Base-by-base conservation (phyloP, 2,888 invertebrate species). In the Smittia aterrima region DNA sequence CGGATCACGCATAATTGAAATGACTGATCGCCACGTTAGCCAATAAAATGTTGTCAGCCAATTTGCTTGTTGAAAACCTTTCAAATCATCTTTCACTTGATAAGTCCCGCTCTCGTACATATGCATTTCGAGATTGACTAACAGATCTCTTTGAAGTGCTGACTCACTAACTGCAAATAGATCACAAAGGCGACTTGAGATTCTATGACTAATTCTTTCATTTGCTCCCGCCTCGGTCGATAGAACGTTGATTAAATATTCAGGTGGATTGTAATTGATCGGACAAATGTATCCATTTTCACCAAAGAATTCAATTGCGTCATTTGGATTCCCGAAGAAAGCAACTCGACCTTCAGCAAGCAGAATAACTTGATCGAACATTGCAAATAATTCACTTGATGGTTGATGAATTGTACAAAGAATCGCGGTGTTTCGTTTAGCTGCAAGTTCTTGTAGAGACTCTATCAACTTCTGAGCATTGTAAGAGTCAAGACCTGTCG, bases 341-440 rank as follows among this genome's bases (percentile, higher is more conserved):
- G 94, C 96, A 0, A 94, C 89, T 76, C 93, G 85, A 0, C 97
- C 96, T 79, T 95, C 94, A 22, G 95, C 92, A 76, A 97, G 84
- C 54, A 97, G 83, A 76, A 96, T 88, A 16, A 90, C 83, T 76
- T 88, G 87, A 79, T 94, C 90, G 80, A 96, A 96, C 84, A 92
- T 87, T 1, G 90, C 88, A 82, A 95, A 94, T 75, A 93, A 84
- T 78, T 94, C 92, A 0, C 93, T 93, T 1, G 93, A 93, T 0
- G 97, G 96, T 83, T 97, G 96, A 82, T 97, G 97, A 78, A 97
- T 96, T 20, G 96, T 96, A 80, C 95, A 95, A 74, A 96, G 85
- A 41, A 97, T 90, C 0, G 95, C 95, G 82, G 92, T 92, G 18
- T 94, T 93, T 77, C 88, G 87, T 27, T 16, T 47, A 1, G 86